Percentiles rank a stretch among this genome's conserved stretches.
Evolutionary conservation across 2,797 vertebrate genomes (phyloP).

Genomic region (Hemibagrus guttatus): DNA sequence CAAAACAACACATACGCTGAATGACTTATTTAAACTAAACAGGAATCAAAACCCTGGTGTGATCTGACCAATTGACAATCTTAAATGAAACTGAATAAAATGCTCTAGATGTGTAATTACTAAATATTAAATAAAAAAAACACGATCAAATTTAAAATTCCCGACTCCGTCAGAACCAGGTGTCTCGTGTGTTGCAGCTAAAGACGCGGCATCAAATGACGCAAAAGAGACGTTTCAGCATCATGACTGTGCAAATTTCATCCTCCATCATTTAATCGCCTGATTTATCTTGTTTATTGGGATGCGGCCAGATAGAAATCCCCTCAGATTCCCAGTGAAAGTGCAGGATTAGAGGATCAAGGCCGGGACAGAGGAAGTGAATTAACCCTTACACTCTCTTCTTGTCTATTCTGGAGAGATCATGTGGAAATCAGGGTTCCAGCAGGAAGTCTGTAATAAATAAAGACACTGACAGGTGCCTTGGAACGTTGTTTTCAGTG

Average conservation of each 20-base stretch:
- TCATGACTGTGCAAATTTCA: constrained; percentile 16
- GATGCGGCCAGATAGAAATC: background rate
- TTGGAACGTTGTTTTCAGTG: background rate
- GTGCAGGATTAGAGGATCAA: background rate
- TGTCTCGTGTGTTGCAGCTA: background rate
- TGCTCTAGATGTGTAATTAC: background rate
- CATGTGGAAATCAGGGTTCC: background rate
- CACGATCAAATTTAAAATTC: background rate
- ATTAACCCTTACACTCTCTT: background rate
- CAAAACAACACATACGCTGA: background rate
- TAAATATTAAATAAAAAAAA: background rate
- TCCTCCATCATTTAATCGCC: background rate
- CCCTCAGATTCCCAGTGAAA: background rate
- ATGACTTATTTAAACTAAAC: background rate
- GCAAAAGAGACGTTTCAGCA: background rate
- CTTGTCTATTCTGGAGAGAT: background rate
- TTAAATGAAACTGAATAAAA: background rate
- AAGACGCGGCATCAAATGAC: background rate
- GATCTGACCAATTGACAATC: background rate
- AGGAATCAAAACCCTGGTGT: background rate
- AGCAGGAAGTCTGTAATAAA: background rate
- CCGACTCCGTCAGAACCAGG: background rate
- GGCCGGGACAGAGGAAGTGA: background rate
- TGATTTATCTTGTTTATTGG: background rate
- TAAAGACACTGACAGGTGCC: background rate